Conservation (phyloP, 2,888 invertebrate species). For the Listrodromus nycthemerus region DNA sequence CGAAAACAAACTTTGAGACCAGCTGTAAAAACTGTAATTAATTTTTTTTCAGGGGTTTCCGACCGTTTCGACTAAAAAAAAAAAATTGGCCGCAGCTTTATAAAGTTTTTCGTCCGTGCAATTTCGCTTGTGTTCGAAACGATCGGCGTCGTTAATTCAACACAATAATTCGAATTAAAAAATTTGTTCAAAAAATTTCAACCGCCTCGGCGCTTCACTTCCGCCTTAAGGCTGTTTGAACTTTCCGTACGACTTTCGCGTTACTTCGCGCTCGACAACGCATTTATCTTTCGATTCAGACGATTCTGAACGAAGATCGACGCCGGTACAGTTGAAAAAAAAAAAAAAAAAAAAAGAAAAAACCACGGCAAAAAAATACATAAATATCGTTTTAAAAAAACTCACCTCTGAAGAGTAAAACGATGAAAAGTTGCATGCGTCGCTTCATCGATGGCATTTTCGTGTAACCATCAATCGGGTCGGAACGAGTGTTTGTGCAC, state of each 20-base stretch:
- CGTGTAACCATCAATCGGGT: constrained; percentile 63
- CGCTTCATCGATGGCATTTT: constrained; percentile 62
- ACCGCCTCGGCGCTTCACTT: not conserved
- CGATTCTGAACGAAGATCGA: not conserved
- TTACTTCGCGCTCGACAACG: not conserved
- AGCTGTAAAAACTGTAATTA: not conserved
- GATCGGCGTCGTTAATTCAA: no score
- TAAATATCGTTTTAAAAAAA: constrained; percentile 13
- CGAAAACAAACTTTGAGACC: not conserved
- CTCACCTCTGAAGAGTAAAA: constrained; percentile 65
- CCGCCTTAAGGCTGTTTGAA: not conserved
- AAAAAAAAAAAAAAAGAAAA: not conserved
- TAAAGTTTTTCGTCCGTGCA: no score
- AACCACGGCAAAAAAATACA: not conserved
- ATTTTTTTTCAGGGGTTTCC: not conserved
- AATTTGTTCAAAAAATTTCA: no score
- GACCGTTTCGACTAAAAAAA: not conserved
- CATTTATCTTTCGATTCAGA: not conserved
- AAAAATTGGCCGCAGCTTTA: not conserved
- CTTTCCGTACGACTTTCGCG: not conserved
- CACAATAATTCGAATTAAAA: no score
- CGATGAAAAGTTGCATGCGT: constrained; percentile 60
- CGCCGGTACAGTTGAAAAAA: not conserved
- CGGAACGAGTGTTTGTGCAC: constrained; percentile 14
- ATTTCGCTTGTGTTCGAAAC: no score